Base-by-base conservation (phyloP, 2,797 vertebrate genomes). In the Apodemus agrarius region DNA sequence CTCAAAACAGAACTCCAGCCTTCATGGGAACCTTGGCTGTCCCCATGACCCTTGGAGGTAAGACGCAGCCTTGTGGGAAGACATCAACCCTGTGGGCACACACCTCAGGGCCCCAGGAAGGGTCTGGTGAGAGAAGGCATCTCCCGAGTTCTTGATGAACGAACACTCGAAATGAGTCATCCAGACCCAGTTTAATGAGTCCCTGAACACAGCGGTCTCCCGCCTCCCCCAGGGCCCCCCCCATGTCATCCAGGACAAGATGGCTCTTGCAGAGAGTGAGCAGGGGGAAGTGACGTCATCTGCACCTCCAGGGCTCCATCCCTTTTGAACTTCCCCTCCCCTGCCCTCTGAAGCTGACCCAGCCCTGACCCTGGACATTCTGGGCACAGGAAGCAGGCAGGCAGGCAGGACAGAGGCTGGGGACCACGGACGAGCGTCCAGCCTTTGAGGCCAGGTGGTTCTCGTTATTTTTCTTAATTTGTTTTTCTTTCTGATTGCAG, bases 141-240 rank as follows among this genome's bases (percentile, higher is more conserved):
- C 96, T 37, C 83, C 89, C 12, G 16, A 75, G 43, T 86, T 16
- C 37, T 54, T 92, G 79, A 83, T 40, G 63, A 87, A 57, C 80
- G 76, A 93, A 75, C 87, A 37, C n/a, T 5, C 72, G 69, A 97
- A 96, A 54, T 97, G 94, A 95, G 72, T 95, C 96, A 98, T 80
- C 91, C 17, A 86, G 59, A n/a, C 52, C 86, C 43, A 61, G 46
- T 57, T 88, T 80, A 86, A 75, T 46, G 85, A 69, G 57, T 91
- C 52, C 65, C 54, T 85, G n/a, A 84, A 81, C 52, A 63, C 69
- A 96, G 76, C 54, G 4, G 1, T 21, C 34, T 81, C 82, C 83
- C n/a, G 46, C 86, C 93, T 80, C 40, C 31, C 74, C 2, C 16
- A n/a, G n/a, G n/a, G n/a, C n/a, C 24, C 75, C 61, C 86, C n/a